These are phyloP conservation scores for Lycophotia porphyrea DNA, from an alignment of 2,888 invertebrate species.

Conservation along the genomic window DNA sequence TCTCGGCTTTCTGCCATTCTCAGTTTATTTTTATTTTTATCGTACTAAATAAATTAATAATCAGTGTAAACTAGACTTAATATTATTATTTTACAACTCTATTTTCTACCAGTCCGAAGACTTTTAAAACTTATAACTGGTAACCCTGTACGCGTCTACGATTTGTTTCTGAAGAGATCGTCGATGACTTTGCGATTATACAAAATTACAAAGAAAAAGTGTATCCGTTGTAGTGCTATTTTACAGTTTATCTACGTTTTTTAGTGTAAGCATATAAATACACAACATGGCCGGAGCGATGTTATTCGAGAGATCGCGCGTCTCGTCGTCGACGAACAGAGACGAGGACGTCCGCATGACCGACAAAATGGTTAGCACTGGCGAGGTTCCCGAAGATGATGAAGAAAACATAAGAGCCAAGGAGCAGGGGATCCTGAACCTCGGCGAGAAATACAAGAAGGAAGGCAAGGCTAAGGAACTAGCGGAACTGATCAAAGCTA, in stretches of 20 bases:
- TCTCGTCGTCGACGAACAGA: conserved; percentile 93
- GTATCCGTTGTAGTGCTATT: conserved; percentile 83
- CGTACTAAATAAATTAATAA: neutral
- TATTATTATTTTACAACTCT: neutral
- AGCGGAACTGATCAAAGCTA: conserved; percentile 97
- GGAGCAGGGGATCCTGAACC: conserved; percentile 97
- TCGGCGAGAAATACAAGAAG: conserved; percentile 97
- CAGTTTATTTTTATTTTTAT: no score
- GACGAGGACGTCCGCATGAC: conserved; percentile 94
- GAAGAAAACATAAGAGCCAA: conserved; percentile 97
- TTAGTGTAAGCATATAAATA: conserved; percentile 88
- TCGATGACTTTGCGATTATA: conserved; percentile 90
- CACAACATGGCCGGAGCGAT: conserved; percentile 96
- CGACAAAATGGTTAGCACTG: conserved; percentile 94
- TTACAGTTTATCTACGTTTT: conserved; percentile 83
- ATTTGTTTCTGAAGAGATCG: conserved; percentile 88
- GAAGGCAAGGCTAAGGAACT: conserved; percentile 98
- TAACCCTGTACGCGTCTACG: conserved; percentile 81
- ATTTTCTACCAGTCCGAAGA: conserved; percentile 42
- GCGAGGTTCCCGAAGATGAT: conserved; percentile 94
- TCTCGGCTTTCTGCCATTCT: neutral
- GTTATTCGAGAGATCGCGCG: conserved; percentile 96
- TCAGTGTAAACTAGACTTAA: neutral
- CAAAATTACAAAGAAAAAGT: conserved; percentile 89
- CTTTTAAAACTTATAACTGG: conserved; percentile 64